phyloP scores from a whole-genome alignment of 2,113 vertebrate species.

The Ptilonorhynchus violaceus region DNA sequence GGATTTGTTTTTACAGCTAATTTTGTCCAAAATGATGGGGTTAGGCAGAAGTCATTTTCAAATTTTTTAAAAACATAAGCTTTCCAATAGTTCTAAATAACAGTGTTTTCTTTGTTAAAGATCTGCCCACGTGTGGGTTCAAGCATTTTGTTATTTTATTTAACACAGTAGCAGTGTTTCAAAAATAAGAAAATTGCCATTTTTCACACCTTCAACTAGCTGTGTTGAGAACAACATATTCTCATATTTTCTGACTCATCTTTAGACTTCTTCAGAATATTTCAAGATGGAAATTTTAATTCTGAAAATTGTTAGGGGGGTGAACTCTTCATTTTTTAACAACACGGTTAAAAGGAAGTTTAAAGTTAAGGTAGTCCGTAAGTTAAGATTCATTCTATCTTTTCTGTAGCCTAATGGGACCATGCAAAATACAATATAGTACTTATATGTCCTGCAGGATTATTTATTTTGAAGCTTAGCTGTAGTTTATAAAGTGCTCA shows the following conservation, averaged over 20 bases:
- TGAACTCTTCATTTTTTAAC: not conserved
- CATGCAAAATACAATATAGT: not conserved
- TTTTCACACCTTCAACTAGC: not conserved
- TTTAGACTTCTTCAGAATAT: not conserved
- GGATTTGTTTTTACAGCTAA: not conserved
- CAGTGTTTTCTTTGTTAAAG: not conserved
- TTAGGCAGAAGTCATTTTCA: not conserved
- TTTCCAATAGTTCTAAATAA: not conserved
- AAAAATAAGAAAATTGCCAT: not conserved
- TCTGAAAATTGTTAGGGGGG: not conserved
- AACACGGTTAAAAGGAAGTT: not conserved
- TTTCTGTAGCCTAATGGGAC: not conserved
- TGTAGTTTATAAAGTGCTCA: conserved; percentile 43
- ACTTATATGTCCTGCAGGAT: not conserved
- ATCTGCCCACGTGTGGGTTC: not conserved
- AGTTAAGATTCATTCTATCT: not conserved
- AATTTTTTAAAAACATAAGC: not conserved
- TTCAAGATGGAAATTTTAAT: not conserved
- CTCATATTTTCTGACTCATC: not conserved
- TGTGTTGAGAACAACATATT: not conserved
- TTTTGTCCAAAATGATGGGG: not conserved
- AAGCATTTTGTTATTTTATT: not conserved
- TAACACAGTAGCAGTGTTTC: not conserved
- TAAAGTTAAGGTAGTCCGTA: not conserved
- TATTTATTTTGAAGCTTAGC: conserved; percentile 39